These are phyloP conservation scores for Hypanus sabinus DNA, from an alignment of 2,113 vertebrate species.

Conservation along the genomic window DNA sequence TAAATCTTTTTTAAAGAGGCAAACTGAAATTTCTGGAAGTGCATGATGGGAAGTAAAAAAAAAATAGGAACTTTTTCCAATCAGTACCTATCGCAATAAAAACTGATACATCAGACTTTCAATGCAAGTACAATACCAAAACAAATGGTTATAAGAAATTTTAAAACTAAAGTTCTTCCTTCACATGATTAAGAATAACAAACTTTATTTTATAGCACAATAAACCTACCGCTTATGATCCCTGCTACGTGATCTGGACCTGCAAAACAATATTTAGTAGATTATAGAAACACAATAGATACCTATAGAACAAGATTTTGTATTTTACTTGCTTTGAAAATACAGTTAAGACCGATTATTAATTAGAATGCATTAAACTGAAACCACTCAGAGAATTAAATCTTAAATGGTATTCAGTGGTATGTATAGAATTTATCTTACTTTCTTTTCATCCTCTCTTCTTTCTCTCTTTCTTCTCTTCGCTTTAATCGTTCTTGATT, in stretches of 20 bases:
- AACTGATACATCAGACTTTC: neutral
- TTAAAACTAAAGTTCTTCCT: neutral
- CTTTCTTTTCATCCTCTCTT: conserved; percentile 71
- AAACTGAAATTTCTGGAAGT: neutral
- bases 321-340: neutral
- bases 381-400: neutral
- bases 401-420: neutral
- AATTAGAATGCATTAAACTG: neutral
- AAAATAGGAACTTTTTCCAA: no score
- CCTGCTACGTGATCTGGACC: conserved; percentile 81
- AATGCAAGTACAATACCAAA: neutral
- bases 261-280: conserved; percentile 44
- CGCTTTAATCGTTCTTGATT: conserved; percentile 91
- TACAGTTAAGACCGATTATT: neutral
- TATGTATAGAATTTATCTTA: conserved; percentile 39
- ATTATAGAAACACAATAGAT: neutral
- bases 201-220: neutral
- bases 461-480: conserved; percentile 89
- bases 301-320: neutral
- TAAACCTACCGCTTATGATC: conserved; percentile 66
- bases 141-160: neutral
- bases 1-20: neutral
- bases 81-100: neutral
- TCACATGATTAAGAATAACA: neutral
- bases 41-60: neutral